Evolutionary conservation across 2,113 vertebrate species (phyloP).

Genomic region (Dromaius novaehollandiae): DNA sequence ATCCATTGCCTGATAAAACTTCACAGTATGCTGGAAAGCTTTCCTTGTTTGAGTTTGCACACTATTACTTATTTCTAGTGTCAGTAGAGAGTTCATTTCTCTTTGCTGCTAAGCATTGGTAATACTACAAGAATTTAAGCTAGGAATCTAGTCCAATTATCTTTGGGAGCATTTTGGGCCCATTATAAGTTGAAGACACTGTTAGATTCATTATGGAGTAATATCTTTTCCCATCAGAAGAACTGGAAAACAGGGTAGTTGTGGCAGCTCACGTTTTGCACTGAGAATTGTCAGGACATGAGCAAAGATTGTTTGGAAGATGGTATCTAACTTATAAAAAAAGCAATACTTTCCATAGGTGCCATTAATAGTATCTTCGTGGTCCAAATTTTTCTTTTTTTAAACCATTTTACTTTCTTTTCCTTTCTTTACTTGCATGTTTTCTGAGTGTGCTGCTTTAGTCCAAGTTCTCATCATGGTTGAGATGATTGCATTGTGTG

Average conservation of each 20-base stretch:
- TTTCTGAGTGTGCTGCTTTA: not conserved
- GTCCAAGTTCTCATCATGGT: not conserved
- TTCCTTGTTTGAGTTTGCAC: not conserved
- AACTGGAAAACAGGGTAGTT: not conserved
- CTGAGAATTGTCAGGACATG: not conserved
- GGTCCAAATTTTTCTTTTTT: not conserved
- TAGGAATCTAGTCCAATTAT: constrained; percentile 25
- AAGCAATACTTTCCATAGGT: constrained; percentile 37
- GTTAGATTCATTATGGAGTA: not conserved
- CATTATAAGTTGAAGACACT: not conserved
- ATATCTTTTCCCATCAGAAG: constrained; percentile 25
- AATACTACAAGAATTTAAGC: constrained; percentile 18
- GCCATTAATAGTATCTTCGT: constrained; percentile 30
- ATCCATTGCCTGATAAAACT: not conserved
- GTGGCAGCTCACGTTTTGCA: constrained; percentile 7
- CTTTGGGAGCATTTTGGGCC: constrained; percentile 18
- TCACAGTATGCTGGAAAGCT: not conserved
- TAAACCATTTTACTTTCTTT: constrained; percentile 29
- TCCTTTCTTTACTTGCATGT: not conserved
- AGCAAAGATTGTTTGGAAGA: constrained; percentile 43
- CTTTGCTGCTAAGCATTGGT: constrained; percentile 3
- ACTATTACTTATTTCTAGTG: constrained; percentile 32
- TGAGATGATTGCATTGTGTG: not conserved
- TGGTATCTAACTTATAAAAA: constrained; percentile 39
- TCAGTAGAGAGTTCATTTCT: not conserved